Evolutionary conservation across 2,888 invertebrate species (phyloP).

Genomic region (Xiphydria camelus): DNA sequence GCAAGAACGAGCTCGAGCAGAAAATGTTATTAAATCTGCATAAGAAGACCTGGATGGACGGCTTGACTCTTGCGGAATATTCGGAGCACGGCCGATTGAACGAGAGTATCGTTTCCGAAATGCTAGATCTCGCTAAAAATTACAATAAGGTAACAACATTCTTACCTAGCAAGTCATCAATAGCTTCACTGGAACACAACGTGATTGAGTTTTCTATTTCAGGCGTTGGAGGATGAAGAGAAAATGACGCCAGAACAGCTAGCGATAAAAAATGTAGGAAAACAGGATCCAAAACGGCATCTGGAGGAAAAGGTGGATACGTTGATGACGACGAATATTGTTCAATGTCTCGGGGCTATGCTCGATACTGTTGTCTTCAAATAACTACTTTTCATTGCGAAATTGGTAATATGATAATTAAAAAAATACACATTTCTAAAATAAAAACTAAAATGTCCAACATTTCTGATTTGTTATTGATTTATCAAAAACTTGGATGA

Average conservation of each 20-base stretch:
- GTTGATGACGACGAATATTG: slow-evolving; percentile 96
- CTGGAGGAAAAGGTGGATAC: slow-evolving; percentile 97
- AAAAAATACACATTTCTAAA: slow-evolving; percentile 18
- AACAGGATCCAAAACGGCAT: slow-evolving; percentile 98
- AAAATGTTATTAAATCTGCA: slow-evolving; percentile 98
- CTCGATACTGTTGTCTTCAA: slow-evolving; percentile 91
- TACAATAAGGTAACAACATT: slow-evolving; percentile 84
- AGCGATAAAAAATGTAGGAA: slow-evolving; percentile 99
- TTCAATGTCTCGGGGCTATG: slow-evolving; percentile 97
- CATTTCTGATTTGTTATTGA: too few species aligned
- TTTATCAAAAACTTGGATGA: too few species aligned
- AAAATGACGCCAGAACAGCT: slow-evolving; percentile 99
- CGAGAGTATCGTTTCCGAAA: slow-evolving; percentile 91
- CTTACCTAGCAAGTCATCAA: not conserved
- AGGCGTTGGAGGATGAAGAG: slow-evolving; percentile 97
- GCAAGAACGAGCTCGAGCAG: slow-evolving; percentile 98
- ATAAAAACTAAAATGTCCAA: too few species aligned
- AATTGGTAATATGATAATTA: slow-evolving; percentile 23
- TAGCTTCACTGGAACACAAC: not conserved
- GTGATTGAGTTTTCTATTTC: slow-evolving; percentile 16
- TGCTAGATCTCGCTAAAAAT: slow-evolving; percentile 96
- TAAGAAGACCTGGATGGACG: slow-evolving; percentile 99
- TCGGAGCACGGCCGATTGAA: slow-evolving; percentile 91
- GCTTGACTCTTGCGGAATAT: slow-evolving; percentile 87
- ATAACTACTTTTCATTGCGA: slow-evolving; percentile 57